phyloP scores from a whole-genome alignment of 2,797 vertebrate genomes.

The Neomorphus geoffroyi region DNA sequence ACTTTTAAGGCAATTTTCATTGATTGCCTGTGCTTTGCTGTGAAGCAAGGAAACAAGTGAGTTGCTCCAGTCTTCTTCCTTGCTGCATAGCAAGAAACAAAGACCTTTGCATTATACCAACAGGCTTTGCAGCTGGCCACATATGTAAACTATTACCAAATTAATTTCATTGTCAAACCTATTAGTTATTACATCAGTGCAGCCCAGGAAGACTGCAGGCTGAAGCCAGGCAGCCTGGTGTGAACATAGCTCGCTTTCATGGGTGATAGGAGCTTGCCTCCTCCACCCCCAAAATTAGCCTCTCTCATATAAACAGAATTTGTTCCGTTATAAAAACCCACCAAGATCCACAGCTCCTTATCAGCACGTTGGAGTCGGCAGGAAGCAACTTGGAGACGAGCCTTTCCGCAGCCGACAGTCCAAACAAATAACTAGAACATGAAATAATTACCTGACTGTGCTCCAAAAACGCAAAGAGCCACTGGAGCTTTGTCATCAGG shows the following conservation, averaged over 20 bases:
- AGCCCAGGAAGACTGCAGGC: not conserved
- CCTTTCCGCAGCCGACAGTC: conserved; percentile 58
- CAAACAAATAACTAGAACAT: conserved; percentile 59
- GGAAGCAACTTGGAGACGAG: conserved; percentile 66
- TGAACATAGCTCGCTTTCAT: not conserved
- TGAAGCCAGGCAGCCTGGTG: not conserved
- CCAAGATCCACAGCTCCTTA: conserved; percentile 57
- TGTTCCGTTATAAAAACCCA: not conserved
- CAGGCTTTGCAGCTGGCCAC: not conserved
- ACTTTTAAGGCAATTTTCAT: not conserved
- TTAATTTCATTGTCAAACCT: not conserved
- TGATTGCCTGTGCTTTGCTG: not conserved
- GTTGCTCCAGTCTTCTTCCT: not conserved
- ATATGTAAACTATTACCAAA: not conserved
- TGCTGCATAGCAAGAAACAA: not conserved
- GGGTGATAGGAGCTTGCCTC: not conserved
- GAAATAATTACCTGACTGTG: conserved; percentile 82
- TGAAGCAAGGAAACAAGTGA: not conserved
- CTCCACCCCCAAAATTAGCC: not conserved
- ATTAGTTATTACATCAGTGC: not conserved
- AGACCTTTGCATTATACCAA: not conserved
- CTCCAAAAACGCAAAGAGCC: conserved; percentile 84
- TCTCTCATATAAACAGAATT: conserved; percentile 21
- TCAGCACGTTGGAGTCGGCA: conserved; percentile 4
- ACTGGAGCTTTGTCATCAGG: conserved; percentile 83